phyloP scores from a whole-genome alignment of 2,888 invertebrate genomes.

The Sceliomorpha sp. region DNA sequence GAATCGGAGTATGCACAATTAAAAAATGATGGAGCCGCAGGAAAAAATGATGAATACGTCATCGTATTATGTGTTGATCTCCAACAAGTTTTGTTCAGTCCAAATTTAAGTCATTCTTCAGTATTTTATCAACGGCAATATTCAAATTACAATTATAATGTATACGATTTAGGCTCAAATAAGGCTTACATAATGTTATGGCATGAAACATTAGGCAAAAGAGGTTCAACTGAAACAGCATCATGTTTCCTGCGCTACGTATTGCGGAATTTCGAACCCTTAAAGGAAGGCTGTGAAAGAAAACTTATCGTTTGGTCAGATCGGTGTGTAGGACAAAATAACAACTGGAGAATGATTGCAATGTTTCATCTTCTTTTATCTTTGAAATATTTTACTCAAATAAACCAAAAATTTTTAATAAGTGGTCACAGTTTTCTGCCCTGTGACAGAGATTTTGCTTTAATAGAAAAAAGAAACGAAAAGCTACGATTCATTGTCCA shows the following conservation, averaged over 20 bases:
- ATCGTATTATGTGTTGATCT: conserved; percentile 7
- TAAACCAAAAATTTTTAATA: conserved; percentile 15
- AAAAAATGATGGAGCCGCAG: neutral
- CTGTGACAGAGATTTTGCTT: conserved; percentile 14
- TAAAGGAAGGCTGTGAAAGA: conserved; percentile 4
- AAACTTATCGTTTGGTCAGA: conserved; percentile 17
- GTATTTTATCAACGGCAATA: conserved; percentile 15
- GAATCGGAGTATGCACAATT: neutral
- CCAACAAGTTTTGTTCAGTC: conserved; percentile 8
- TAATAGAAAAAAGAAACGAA: conserved; percentile 15
- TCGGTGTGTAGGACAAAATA: conserved; percentile 15
- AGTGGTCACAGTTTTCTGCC: conserved; percentile 17
- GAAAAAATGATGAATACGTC: neutral
- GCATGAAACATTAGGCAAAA: neutral
- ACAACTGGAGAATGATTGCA: conserved; percentile 10
- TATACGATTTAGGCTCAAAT: neutral
- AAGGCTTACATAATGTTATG: neutral
- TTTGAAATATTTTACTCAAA: conserved; percentile 6
- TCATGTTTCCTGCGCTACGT: conserved; percentile 9
- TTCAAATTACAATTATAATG: conserved; percentile 3
- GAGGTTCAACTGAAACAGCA: conserved; percentile 9
- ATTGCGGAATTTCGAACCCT: conserved; percentile 1
- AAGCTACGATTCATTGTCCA: neutral
- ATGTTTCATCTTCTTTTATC: too few species aligned
- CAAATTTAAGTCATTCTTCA: conserved; percentile 4